These are phyloP conservation scores for Calliphora vicina DNA, from an alignment of 1,140 invertebrate species.

Conservation along the genomic window DNA sequence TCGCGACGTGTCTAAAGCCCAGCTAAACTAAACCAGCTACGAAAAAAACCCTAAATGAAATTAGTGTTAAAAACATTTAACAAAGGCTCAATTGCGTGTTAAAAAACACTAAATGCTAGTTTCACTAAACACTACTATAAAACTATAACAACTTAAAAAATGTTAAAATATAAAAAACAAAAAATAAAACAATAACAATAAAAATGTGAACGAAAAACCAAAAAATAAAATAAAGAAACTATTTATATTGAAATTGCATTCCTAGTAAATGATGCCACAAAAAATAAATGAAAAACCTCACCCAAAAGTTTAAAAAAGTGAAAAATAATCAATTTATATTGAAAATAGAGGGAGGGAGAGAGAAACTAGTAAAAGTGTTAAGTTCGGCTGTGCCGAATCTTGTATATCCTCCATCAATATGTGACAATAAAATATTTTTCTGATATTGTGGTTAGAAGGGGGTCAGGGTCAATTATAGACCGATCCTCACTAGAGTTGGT, in stretches of 20 bases:
- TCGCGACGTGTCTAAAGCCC: not conserved
- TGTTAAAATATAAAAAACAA: not conserved
- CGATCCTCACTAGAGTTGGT: no score
- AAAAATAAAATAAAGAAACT: not conserved
- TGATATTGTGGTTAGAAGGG: no score
- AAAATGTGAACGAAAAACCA: not conserved
- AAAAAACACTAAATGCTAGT: not conserved
- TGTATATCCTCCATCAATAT: no score
- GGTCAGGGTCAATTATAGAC: no score
- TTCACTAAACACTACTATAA: not conserved
- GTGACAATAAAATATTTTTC: no score
- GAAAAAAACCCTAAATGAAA: not conserved
- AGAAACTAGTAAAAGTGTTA: no score
- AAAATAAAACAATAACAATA: not conserved
- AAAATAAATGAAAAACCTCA: not conserved
- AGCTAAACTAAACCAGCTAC: not conserved
- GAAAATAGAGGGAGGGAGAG: not conserved
- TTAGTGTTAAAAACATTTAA: not conserved
- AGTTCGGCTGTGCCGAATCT: no score
- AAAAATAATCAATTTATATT: conserved; percentile 2
- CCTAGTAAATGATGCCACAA: not conserved
- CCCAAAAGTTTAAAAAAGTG: not conserved
- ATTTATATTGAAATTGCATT: not conserved
- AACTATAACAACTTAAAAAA: not conserved
- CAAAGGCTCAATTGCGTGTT: conserved; percentile 3